phyloP scores from a whole-genome alignment of 2,888 invertebrate genomes.

The Eupithecia insigniata region DNA sequence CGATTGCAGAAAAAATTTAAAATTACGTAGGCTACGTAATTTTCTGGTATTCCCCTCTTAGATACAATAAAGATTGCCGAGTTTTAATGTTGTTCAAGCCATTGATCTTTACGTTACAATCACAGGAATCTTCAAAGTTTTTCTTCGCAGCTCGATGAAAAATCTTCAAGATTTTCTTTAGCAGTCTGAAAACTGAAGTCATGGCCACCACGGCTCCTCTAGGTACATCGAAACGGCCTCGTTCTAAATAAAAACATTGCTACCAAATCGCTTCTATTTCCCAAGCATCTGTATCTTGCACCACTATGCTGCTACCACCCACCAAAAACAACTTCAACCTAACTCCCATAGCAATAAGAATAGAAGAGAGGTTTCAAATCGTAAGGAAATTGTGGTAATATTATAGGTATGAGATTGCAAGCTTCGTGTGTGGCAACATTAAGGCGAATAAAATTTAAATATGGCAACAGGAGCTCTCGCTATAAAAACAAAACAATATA shows the following conservation, averaged over 20 bases:
- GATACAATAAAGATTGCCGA: not conserved
- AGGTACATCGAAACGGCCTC: slow-evolving; percentile 72
- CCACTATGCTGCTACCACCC: slow-evolving; percentile 42
- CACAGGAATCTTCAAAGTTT: not conserved
- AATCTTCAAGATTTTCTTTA: not conserved
- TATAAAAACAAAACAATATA: slow-evolving; percentile 78
- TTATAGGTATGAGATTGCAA: slow-evolving; percentile 79
- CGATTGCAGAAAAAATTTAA: not conserved
- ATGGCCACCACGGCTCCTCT: slow-evolving; percentile 51
- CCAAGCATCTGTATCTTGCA: slow-evolving; percentile 68
- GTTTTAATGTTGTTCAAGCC: not conserved
- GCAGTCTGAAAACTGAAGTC: not conserved
- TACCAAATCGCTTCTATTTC: slow-evolving; percentile 78
- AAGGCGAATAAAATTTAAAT: slow-evolving; percentile 84
- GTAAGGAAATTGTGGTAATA: slow-evolving; percentile 50
- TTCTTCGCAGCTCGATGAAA: not conserved
- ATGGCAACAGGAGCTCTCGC: slow-evolving; percentile 75
- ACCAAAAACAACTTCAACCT: slow-evolving; percentile 49
- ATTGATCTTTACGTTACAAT: not conserved
- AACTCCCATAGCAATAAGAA: slow-evolving; percentile 40
- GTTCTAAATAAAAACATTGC: slow-evolving; percentile 83
- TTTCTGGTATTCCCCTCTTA: not conserved
- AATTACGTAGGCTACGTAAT: not conserved
- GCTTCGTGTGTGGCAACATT: slow-evolving; percentile 81
- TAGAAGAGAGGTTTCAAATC: not conserved